phyloP scores from a whole-genome alignment of 1,140 invertebrate species.

The Polyergus mexicanus region DNA sequence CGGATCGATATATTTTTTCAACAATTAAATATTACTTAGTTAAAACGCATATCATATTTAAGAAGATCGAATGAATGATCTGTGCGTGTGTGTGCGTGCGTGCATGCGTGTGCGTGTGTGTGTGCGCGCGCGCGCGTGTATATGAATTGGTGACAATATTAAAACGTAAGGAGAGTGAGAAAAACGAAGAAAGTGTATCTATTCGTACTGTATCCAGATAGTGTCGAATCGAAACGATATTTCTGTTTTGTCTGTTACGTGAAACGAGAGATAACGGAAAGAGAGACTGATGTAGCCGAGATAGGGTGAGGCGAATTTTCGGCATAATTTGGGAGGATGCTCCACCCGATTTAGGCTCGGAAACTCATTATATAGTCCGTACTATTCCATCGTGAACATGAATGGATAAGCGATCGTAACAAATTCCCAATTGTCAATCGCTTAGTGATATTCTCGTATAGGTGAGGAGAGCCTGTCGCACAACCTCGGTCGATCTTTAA shows the following conservation, averaged over 20 bases:
- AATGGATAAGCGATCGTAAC: background rate
- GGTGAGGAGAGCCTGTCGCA: background rate
- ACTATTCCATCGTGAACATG: background rate
- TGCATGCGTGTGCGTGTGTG: too few relatives aligned
- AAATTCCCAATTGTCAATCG: background rate
- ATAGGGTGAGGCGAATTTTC: background rate
- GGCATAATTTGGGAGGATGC: conserved; percentile 8
- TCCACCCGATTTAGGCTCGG: conserved; percentile 9
- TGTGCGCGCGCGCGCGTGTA: too few relatives aligned
- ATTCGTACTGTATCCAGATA: background rate
- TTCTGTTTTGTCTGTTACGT: background rate
- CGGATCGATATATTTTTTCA: too few relatives aligned
- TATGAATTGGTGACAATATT: too few relatives aligned
- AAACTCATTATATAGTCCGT: background rate
- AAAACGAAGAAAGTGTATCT: too few relatives aligned
- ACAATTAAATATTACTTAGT: too few relatives aligned
- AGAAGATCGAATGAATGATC: too few relatives aligned
- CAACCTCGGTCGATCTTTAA: conserved; percentile 20
- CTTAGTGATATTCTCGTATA: background rate
- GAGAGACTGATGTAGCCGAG: background rate
- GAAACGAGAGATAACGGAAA: background rate
- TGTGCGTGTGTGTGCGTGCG: too few relatives aligned
- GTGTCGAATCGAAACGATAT: background rate
- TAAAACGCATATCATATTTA: too few relatives aligned
- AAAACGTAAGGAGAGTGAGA: too few relatives aligned